Evolutionary conservation across 2,888 invertebrate genomes (phyloP), one percentile per base, ranked within the genome.

Genomic region (Drosophila sordidula): DNA sequence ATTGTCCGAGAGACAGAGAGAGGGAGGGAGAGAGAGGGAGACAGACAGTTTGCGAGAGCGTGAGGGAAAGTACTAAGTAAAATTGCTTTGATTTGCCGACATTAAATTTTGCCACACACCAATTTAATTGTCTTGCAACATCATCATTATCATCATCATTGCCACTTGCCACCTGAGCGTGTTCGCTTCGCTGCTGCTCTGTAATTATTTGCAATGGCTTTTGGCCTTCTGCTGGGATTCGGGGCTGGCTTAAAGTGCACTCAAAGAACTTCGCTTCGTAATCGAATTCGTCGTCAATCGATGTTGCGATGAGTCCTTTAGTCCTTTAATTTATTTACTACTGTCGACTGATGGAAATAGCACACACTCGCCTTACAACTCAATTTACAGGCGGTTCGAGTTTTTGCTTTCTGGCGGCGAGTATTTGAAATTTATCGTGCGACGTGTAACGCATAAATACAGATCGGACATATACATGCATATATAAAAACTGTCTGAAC

Each of bases 41-140:
- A 9, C 18, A 4, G 18, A 8, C 12, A 1, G 29, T 1, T 9
- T 4, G 14, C 11, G 32, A 14, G 14, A 3, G 6, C n/a, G 18
- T 5, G 5, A 6, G 22, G 12, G 14, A 38, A n/a, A 32, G 34
- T 18, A 9, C 54, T 34, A 55, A 70, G 65, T 73, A 63, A 57
- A 73, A 74, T 65, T 78, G 75, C 89, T 83, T 81, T 89, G 89
- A 89, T 85, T 89, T 71, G 70, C 67, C 67, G 75, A 85, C 88
- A 78, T 87, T 85, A 64, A 81, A 70, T 85, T 72, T 75, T 65
- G 61, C 70, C 57, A 71, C 63, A 72, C 62, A 78, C 62, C 61
- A 44, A 75, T 61, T 88, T 83, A 79, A 81, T 84, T 82, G 85
- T 80, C 54, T 46, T 45, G 62, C 57, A 58, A 36, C 75, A 46